These are phyloP conservation scores for Phaethon lepturus DNA, from an alignment of 2,113 vertebrate genomes.

Conservation along the genomic window DNA sequence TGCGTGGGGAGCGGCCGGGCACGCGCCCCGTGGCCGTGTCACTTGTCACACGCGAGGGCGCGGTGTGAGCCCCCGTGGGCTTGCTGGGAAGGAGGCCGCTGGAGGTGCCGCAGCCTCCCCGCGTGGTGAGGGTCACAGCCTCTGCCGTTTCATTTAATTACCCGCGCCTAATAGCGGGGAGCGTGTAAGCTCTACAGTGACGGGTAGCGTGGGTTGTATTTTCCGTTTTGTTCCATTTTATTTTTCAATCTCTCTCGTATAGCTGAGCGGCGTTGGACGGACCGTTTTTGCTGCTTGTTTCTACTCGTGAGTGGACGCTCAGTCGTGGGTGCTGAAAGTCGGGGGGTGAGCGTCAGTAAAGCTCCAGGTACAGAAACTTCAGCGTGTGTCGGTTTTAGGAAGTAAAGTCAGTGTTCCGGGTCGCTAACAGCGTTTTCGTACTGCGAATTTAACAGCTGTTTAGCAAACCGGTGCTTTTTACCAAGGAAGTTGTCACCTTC, in stretches of 20 bases:
- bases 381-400: not conserved
- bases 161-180: not conserved
- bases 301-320: not conserved
- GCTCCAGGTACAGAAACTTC: not conserved
- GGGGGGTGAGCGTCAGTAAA: not conserved
- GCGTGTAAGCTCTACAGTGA: not conserved
- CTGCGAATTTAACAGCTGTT: not conserved
- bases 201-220: fast-evolving
- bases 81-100: not conserved
- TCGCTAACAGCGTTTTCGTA: not conserved
- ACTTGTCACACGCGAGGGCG: not conserved
- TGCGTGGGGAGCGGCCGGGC: not conserved
- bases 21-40: not conserved
- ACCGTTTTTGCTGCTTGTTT: not conserved
- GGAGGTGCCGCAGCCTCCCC: not conserved
- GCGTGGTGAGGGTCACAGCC: not conserved
- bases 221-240: not conserved
- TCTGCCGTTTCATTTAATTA: not conserved
- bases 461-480: not conserved
- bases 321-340: not conserved
- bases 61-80: not conserved
- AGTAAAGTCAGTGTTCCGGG: not conserved
- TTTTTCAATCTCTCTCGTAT: not conserved
- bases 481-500: not conserved
- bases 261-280: not conserved